phyloP scores from a whole-genome alignment of 2,888 invertebrate genomes.

The Trimorus sp. region DNA sequence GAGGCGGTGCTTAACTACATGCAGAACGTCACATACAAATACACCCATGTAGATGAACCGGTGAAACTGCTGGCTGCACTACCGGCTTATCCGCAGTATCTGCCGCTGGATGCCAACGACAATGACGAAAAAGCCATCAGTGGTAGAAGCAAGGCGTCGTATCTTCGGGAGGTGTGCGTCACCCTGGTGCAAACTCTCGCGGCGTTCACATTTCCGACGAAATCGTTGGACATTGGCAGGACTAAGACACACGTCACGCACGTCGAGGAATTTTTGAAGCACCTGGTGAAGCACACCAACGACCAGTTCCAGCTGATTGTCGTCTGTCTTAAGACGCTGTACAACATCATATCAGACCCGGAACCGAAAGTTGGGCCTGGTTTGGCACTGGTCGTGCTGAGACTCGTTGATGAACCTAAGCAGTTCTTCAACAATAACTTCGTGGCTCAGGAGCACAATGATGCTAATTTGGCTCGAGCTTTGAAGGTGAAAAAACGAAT shows the following conservation, averaged over 20 bases:
- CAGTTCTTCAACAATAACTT: constrained; percentile 35
- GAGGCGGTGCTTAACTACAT: constrained; percentile 30
- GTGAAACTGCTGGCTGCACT: constrained; percentile 20
- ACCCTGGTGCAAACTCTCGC: constrained; percentile 29
- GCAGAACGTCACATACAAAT: constrained; percentile 4
- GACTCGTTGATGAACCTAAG: constrained; percentile 81
- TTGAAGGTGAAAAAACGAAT: too few relatives aligned
- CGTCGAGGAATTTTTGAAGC: constrained; percentile 14
- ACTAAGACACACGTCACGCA: constrained; percentile 12
- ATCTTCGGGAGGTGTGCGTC: constrained; percentile 22
- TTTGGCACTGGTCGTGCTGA: constrained; percentile 85
- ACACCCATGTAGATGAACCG: constrained; percentile 21
- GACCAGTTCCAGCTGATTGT: constrained; percentile 80
- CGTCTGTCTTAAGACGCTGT: constrained; percentile 84
- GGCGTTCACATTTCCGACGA: constrained; percentile 18
- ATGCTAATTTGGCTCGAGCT: too few relatives aligned
- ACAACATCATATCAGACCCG: constrained; percentile 84
- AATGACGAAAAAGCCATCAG: constrained; percentile 7
- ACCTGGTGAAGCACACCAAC: constrained; percentile 6
- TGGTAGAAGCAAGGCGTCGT: constrained; percentile 8
- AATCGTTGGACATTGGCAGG: background rate
- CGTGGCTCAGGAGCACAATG: constrained; percentile 20
- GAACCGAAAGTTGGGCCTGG: constrained; percentile 82
- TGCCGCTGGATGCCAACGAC: constrained; percentile 9
- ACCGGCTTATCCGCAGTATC: background rate